Percentiles rank a stretch among this genome's conserved stretches.
Evolutionary conservation across 2,888 invertebrate genomes (phyloP).

Genomic region (Acleris emargana): DNA sequence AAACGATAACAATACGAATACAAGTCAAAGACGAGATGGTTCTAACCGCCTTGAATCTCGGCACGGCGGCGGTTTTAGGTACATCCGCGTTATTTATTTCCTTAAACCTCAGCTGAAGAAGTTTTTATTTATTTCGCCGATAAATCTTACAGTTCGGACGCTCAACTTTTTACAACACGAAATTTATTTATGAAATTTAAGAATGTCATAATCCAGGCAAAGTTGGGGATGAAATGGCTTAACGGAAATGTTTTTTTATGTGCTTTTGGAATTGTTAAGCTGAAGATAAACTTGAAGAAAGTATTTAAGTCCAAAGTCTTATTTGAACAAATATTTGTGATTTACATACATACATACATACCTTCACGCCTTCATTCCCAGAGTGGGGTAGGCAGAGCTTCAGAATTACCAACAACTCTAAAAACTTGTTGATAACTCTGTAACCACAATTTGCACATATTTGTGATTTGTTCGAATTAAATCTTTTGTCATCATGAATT

Average conservation of each 20-base stretch:
- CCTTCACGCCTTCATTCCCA: too few species aligned
- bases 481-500: too few species aligned
- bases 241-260: conserved; percentile 28
- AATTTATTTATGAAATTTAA: conserved; percentile 31
- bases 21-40: too few species aligned
- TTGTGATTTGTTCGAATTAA: neutral
- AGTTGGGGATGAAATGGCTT: conserved; percentile 26
- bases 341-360: too few species aligned
- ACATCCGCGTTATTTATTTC: conserved; percentile 6
- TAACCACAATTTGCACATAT: neutral
- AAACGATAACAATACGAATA: too few species aligned
- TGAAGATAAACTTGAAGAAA: conserved; percentile 1
- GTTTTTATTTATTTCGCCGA: conserved; percentile 38
- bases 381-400: too few species aligned
- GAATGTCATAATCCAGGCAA: conserved; percentile 23
- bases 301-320: neutral
- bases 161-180: conserved; percentile 20
- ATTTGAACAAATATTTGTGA: neutral
- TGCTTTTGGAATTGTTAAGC: conserved; percentile 20
- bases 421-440: too few species aligned
- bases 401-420: too few species aligned
- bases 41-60: neutral
- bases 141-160: conserved; percentile 37
- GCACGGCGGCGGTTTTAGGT: neutral
- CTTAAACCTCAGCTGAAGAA: conserved; percentile 19